phyloP scores from a whole-genome alignment of 2,113 vertebrate species.

The Rynchops niger region DNA sequence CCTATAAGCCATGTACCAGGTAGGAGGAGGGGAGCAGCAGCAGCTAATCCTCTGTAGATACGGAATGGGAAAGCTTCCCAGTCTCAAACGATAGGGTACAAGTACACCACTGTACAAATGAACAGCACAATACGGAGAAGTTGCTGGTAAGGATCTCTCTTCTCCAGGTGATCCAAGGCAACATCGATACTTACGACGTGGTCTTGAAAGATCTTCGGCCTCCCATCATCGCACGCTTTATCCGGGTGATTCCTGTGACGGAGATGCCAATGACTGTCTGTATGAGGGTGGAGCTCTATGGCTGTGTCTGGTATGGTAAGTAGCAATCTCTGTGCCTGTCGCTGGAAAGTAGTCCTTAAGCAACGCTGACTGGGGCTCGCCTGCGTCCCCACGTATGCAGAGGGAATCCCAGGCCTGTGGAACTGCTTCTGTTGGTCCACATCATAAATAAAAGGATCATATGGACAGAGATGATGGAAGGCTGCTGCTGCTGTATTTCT shows the following conservation, averaged over 20 bases:
- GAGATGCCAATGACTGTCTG: constrained; percentile 82
- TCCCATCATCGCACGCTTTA: constrained; percentile 82
- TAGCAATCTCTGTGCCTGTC: not conserved
- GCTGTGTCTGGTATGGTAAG: constrained; percentile 88
- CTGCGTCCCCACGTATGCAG: not conserved
- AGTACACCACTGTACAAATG: not conserved
- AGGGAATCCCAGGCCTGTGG: not conserved
- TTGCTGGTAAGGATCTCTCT: not conserved
- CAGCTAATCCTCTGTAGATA: not conserved
- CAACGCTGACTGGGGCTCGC: not conserved
- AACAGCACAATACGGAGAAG: not conserved
- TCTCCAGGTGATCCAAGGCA: constrained; percentile 82
- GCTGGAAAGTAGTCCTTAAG: not conserved
- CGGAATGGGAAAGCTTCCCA: not conserved
- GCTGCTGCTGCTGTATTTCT: constrained; percentile 20
- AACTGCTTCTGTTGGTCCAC: not conserved
- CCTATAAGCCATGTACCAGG: not conserved
- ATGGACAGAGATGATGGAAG: not conserved
- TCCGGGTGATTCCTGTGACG: constrained; percentile 86
- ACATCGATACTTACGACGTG: constrained; percentile 80
- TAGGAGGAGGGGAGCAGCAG: not conserved
- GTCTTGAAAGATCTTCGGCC: constrained; percentile 87
- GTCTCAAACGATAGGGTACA: not conserved
- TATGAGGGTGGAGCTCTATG: constrained; percentile 92
- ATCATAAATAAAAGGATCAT: not conserved